Conservation (phyloP, 2,113 vertebrate genomes). For the Microcebus tavaratra region DNA sequence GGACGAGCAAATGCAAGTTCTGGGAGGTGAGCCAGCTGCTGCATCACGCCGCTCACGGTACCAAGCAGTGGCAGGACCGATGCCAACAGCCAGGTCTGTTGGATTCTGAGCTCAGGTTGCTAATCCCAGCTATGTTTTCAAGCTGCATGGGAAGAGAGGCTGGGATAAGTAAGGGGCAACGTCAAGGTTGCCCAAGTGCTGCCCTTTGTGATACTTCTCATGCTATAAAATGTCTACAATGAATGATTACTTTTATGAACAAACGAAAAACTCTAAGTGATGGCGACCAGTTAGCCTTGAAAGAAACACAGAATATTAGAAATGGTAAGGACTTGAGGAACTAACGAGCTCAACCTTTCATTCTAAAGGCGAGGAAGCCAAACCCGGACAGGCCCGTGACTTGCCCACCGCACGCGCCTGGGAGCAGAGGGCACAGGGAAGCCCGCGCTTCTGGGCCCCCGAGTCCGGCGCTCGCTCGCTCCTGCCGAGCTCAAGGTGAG, state of each 20-base stretch:
- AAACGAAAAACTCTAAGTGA: background rate
- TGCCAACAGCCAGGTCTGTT: background rate
- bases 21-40: background rate
- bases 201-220: background rate
- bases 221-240: background rate
- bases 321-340: background rate
- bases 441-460: fast-evolving
- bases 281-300: background rate
- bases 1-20: background rate
- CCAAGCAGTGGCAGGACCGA: background rate
- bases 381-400: fast-evolving
- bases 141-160: background rate
- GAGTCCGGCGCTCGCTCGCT: fast-evolving
- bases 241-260: background rate
- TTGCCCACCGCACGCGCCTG: fast-evolving
- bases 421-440: fast-evolving
- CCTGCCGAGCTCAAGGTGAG: background rate
- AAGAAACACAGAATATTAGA: background rate
- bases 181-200: background rate
- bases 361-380: background rate
- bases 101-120: fast-evolving
- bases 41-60: too few species aligned
- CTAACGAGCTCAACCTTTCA: fast-evolving
- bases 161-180: background rate
- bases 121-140: background rate